Evolutionary conservation across 2,888 invertebrate genomes (phyloP), one percentile per base, ranked within the genome.

Genomic region (Portevinia maculata): DNA sequence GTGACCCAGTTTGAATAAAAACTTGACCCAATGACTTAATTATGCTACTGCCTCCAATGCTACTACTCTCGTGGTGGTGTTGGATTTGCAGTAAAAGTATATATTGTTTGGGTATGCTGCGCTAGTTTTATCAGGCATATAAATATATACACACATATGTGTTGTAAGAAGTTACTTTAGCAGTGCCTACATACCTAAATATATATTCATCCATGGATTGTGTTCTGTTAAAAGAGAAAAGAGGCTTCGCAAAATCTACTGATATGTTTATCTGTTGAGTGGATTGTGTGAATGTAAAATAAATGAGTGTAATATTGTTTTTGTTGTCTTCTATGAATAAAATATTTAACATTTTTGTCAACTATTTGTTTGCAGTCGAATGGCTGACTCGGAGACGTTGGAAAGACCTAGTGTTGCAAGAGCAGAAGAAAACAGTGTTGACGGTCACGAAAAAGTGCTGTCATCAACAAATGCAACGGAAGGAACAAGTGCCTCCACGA

Each of bases 1-100:
- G 84, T 88, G 89, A 88, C 88, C 88, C 86, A 88, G 88, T 88
- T 88, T 87, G 86, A 86, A 85, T 84, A 85, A 88, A 88, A 88
- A 88, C 88, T 88, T 88, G 88, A 88, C 88, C 88, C 88, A 88
- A 88, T 88, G 88, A 88, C 88, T 88, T 85, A 87, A 88, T 87
- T 88, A 88, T 86, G 85, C 86, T 86, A 84, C 84, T 79, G 73
- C 57, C 57, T 67, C 67, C 74, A 70, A 65, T 87, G 85, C 88
- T 78, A 76, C 81, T 87, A 78, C 76, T 84, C 67, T 70, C 41
- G 70, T 84, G 52, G 59, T 75, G 67, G 70, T 76, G 67, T 84
- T 84, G 70, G 65, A 75, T 81, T 75, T 84, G 75, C 75, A 84
- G 79, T 79, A 71, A 84, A 81, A 76, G 79, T 84, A 79, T 74